A percentile compares a stretch with the other conserved stretches of the same genome.
These are phyloP conservation scores for Ataeniobius toweri DNA, from an alignment of 2,797 vertebrate species.

Conservation along the genomic window DNA sequence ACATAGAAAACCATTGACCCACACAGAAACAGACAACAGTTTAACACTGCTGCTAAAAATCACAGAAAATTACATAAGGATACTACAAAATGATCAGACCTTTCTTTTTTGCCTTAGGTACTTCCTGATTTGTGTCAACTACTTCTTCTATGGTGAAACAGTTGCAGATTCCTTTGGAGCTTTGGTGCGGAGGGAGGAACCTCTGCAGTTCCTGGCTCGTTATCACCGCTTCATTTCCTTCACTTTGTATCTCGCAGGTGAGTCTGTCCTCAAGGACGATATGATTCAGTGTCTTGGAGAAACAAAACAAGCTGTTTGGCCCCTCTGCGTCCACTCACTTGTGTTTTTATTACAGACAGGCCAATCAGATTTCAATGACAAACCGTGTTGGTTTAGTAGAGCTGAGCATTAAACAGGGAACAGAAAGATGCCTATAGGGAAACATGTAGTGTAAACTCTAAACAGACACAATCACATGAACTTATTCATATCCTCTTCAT, in stretches of 20 bases:
- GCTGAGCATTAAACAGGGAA: background rate
- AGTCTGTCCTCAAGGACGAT: conserved; percentile 41
- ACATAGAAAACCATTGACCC: conserved; percentile 13
- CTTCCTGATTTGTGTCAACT: conserved; percentile 96
- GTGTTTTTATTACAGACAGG: background rate
- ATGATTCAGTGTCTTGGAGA: background rate
- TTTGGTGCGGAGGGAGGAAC: conserved; percentile 93
- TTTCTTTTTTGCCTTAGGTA: conserved; percentile 81
- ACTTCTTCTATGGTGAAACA: conserved; percentile 99
- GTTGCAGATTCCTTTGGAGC: conserved; percentile 95
- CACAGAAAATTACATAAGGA: background rate
- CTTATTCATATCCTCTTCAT: background rate
- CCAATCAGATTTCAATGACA: background rate
- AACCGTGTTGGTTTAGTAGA: background rate
- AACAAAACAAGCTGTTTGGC: conserved; percentile 20
- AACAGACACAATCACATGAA: background rate
- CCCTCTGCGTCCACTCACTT: background rate
- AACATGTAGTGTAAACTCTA: background rate
- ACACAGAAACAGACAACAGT: background rate
- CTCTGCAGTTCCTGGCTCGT: conserved; percentile 94
- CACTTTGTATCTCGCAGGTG: conserved; percentile 93
- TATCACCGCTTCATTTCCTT: conserved; percentile 99
- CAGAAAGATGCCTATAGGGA: background rate
- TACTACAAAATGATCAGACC: background rate
- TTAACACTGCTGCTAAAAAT: fast-evolving